Conservation (phyloP, 2,113 vertebrate species). For the Alectura lathami region DNA sequence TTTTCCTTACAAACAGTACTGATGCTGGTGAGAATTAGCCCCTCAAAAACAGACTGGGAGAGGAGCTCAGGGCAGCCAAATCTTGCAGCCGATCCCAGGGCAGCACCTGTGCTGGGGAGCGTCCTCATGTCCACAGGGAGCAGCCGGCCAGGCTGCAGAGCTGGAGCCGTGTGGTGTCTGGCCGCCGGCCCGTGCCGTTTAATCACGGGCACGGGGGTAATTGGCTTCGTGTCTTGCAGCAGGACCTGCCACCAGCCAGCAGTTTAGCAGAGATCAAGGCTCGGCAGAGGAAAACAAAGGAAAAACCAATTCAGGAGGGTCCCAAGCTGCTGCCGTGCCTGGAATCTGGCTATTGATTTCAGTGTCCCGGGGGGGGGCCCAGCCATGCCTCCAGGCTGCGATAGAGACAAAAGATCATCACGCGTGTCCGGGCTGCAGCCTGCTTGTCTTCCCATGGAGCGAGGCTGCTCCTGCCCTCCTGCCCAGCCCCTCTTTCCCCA, state of each 20-base stretch:
- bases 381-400: neutral
- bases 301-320: constrained; percentile 12
- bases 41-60: neutral
- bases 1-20: neutral
- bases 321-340: neutral
- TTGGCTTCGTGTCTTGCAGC: constrained; percentile 14
- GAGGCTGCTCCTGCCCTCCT: neutral
- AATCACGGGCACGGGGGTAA: neutral
- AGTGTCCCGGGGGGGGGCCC: neutral
- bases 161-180: neutral
- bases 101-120: neutral
- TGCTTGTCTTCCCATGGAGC: neutral
- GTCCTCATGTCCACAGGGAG: too few species aligned
- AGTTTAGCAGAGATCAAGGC: neutral
- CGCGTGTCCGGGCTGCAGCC: neutral
- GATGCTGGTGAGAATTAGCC: neutral
- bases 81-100: neutral
- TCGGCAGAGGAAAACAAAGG: constrained; percentile 11
- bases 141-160: neutral
- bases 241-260: neutral
- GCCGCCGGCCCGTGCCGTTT: neutral
- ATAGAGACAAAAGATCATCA: fast-evolving
- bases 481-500: neutral
- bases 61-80: fast-evolving
- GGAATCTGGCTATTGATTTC: neutral